Evolutionary conservation across 2,113 vertebrate species (phyloP), one percentile per base, ranked within the genome.

Genomic region (Dasypus novemcinctus): DNA sequence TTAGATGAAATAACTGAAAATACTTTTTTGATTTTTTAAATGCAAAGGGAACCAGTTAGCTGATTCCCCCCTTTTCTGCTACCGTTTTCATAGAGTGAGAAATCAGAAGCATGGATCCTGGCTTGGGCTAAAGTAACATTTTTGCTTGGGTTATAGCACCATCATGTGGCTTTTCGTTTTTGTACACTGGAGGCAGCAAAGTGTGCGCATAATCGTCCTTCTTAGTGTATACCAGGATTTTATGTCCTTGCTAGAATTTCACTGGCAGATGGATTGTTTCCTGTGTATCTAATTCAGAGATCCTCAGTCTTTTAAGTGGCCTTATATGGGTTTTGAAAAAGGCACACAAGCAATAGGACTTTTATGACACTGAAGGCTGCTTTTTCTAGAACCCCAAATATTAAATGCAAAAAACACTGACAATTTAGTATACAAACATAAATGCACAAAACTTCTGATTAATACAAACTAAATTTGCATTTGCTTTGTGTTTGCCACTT

Each of bases 71-170:
- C 43, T 46, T 80, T 61, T 61, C 21, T 23, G 86, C 31, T 76
- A 25, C 25, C 75, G 4, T 83, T 95, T 90, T 72, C 23, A 21
- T 12, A 63, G 86, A 41, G 5, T 31, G 5, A 33, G 74, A 27
- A 27, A 15, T 83, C 61, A 87, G 91, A 94, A 72, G 90, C 8
- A 83, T 27, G 18, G 10, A 52, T 3, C 3, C 0, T 33, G 71
- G 5, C 20, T 82, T 33, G 18, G 72, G 15, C 0, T 31, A 25
- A 68, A 74, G 81, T 29, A 41, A 52, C 13, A 57, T 81, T 87
- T 95, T 64, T 92, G 82, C 95, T 93, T 94, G n/a, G 69, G 90
- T 90, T 96, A 85, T 54, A 96, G 96, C 84, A 49, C 97, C 97
- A 97, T 91, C 97, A 63, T 95, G 95, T 97, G 97, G 97, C 68